These are phyloP conservation scores for Dolichallabes microphthalmus DNA, from an alignment of 2,113 vertebrate genomes.

Conservation along the genomic window DNA sequence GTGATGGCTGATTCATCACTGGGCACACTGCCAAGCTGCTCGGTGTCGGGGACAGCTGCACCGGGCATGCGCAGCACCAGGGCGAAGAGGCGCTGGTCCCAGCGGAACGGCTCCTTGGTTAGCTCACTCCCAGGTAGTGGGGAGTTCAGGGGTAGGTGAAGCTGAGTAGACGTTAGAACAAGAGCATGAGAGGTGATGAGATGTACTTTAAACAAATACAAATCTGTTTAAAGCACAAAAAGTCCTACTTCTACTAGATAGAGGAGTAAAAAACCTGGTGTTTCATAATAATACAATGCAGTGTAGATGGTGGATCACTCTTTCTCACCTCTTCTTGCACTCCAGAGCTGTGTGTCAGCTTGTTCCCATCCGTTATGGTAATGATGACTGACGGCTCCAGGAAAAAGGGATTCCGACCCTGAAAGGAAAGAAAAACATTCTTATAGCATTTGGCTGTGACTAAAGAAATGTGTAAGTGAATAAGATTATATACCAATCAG, in stretches of 20 bases:
- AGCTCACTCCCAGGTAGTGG: constrained; percentile 96
- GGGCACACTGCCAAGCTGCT: constrained; percentile 93
- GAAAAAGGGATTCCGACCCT: constrained; percentile 98
- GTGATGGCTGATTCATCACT: constrained; percentile 95
- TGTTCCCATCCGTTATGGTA: constrained; percentile 97
- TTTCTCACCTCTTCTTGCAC: constrained; percentile 92
- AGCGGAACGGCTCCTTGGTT: constrained; percentile 98
- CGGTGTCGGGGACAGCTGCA: constrained; percentile 83
- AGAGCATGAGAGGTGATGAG: neutral
- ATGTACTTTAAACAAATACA: neutral
- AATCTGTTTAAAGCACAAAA: too few relatives aligned
- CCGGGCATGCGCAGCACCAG: constrained; percentile 92
- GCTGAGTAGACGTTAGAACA: constrained; percentile 67
- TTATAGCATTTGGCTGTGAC: neutral
- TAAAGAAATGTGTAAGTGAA: neutral
- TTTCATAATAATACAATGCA: neutral
- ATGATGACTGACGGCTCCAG: constrained; percentile 97
- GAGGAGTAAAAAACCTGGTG: neutral
- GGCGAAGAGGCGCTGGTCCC: constrained; percentile 97
- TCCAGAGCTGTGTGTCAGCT: constrained; percentile 89
- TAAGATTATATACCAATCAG: neutral
- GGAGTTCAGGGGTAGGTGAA: constrained; percentile 88
- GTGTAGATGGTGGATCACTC: neutral
- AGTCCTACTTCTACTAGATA: neutral
- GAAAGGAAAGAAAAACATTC: constrained; percentile 52